These are phyloP conservation scores for Tenebrosternarchus preto DNA, from an alignment of 2,113 vertebrate genomes.

Conservation along the genomic window DNA sequence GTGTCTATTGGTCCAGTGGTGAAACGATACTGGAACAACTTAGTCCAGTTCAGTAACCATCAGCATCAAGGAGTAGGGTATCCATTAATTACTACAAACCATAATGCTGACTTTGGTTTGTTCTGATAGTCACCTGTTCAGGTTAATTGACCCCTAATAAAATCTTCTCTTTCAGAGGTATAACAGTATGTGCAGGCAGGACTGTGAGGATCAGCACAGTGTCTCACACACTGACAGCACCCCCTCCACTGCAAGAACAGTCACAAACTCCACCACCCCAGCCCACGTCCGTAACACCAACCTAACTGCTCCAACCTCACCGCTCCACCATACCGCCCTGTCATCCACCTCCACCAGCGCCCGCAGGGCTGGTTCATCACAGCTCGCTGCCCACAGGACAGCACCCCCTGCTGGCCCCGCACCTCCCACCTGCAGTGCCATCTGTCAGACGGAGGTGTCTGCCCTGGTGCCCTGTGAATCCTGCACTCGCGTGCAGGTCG, in stretches of 20 bases:
- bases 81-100: background rate
- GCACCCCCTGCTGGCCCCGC: background rate
- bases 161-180: no score
- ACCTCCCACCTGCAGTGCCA: conserved; percentile 47
- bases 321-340: background rate
- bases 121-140: no score
- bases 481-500: conserved; percentile 74
- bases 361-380: background rate
- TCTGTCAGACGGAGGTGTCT: conserved; percentile 70
- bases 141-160: background rate
- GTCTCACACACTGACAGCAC: background rate
- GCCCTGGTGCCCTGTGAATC: conserved; percentile 76
- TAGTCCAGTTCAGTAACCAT: conserved; percentile 74
- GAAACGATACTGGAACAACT: conserved; percentile 81
- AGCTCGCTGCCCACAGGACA: background rate
- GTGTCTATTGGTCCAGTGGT: conserved; percentile 85
- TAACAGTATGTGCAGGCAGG: background rate
- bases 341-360: background rate
- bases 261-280: background rate
- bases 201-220: background rate
- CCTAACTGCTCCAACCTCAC: conserved; percentile 31
- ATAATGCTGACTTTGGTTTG: no score
- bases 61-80: conserved; percentile 55
- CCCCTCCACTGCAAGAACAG: background rate
- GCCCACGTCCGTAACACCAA: conserved; percentile 29